Conservation (phyloP, 2,797 vertebrate genomes). For the Trachurus trachurus region DNA sequence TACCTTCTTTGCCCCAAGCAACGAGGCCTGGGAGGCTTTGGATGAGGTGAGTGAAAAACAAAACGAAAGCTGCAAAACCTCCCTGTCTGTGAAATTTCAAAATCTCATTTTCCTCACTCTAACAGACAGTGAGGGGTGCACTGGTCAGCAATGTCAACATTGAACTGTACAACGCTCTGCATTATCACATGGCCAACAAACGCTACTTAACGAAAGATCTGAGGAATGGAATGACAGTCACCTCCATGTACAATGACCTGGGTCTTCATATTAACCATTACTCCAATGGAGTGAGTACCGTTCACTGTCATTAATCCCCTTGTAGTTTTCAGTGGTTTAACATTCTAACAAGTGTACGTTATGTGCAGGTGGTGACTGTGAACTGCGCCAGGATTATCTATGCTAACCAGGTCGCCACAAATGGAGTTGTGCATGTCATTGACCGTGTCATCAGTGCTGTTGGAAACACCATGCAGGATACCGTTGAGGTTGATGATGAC, state of each 20-base stretch:
- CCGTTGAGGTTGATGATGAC: constrained; percentile 90
- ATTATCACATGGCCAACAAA: constrained; percentile 95
- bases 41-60: constrained; percentile 85
- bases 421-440: constrained; percentile 97
- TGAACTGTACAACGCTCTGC: constrained; percentile 95
- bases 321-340: constrained; percentile 1
- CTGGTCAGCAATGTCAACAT: constrained; percentile 97
- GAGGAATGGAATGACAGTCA: constrained; percentile 90
- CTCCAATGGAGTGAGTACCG: constrained; percentile 92
- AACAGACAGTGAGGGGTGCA: constrained; percentile 88
- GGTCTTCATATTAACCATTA: constrained; percentile 95
- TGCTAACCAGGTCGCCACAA: constrained; percentile 97
- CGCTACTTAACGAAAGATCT: constrained; percentile 96
- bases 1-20: constrained; percentile 97
- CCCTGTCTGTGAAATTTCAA: constrained; percentile 14
- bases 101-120: not conserved
- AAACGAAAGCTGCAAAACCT: not conserved
- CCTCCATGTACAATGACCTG: constrained; percentile 94
- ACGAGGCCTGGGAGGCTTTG: constrained; percentile 95
- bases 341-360: not conserved
- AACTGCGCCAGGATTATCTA: constrained; percentile 97
- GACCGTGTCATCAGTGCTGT: constrained; percentile 93
- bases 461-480: constrained; percentile 91
- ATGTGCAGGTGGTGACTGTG: constrained; percentile 93
- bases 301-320: not conserved